phyloP scores from a whole-genome alignment of 2,113 vertebrate species.

The Potamarius usumacintae region DNA sequence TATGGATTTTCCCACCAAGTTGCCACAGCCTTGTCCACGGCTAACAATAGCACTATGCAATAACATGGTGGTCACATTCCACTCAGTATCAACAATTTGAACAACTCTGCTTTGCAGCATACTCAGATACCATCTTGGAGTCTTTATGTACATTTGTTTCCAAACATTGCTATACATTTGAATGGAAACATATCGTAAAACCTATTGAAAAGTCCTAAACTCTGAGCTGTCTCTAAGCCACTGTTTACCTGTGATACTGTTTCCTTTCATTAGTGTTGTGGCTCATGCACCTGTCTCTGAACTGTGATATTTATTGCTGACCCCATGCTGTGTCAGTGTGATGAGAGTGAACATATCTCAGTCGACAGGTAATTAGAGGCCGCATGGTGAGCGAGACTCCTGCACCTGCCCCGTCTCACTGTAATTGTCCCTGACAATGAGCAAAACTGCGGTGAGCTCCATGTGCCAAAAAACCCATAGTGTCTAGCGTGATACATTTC shows the following conservation, averaged over 20 bases:
- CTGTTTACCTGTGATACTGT: background rate
- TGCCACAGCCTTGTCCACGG: too few relatives aligned
- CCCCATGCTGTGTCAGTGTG: conserved; percentile 43
- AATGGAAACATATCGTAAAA: background rate
- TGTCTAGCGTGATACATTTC: conserved; percentile 42
- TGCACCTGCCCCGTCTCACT: conserved; percentile 31
- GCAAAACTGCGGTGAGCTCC: conserved; percentile 3
- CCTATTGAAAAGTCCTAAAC: background rate
- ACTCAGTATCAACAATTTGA: background rate
- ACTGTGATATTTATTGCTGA: conserved; percentile 48
- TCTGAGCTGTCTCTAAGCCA: background rate
- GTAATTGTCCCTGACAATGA: conserved; percentile 48
- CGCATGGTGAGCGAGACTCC: conserved; percentile 30
- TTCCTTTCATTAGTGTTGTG: conserved; percentile 6
- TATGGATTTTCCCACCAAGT: too few relatives aligned
- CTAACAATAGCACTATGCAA: background rate
- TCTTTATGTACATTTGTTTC: background rate
- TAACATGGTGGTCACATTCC: background rate
- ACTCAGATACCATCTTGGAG: background rate
- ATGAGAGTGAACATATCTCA: conserved; percentile 45
- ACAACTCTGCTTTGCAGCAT: background rate
- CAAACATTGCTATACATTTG: background rate
- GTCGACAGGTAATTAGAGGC: conserved; percentile 50
- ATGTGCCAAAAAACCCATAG: conserved; percentile 25
- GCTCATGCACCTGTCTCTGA: conserved; percentile 28